Percentiles rank a stretch among this genome's conserved stretches.
Evolutionary conservation across 2,113 vertebrate genomes (phyloP).

Genomic region (Microtus montanus): DNA sequence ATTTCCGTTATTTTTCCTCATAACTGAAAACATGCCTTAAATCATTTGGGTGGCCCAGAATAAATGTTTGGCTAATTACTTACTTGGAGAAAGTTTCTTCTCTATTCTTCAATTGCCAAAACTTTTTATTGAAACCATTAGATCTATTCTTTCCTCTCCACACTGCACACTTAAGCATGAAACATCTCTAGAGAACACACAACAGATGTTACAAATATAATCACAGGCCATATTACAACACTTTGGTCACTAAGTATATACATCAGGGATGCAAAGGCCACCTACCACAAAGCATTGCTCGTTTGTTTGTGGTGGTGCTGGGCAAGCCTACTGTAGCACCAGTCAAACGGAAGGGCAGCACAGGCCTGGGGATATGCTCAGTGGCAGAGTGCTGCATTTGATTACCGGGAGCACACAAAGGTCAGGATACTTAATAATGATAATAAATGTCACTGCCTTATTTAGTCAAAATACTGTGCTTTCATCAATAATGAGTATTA

Average conservation of each 20-base stretch:
- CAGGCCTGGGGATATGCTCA: not conserved
- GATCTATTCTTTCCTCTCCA: not conserved
- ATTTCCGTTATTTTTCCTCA: not conserved
- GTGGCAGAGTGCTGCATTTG: not conserved
- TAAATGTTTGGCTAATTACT: not conserved
- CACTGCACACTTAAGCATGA: not conserved
- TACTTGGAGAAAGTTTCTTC: not conserved
- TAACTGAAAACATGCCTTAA: not conserved
- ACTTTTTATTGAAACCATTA: not conserved
- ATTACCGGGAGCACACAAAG: not conserved
- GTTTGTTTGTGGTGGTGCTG: not conserved
- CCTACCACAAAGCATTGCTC: not conserved
- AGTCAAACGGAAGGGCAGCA: not conserved
- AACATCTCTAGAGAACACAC: not conserved
- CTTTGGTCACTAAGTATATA: not conserved
- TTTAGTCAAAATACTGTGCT: not conserved
- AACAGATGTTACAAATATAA: not conserved
- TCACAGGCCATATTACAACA: not conserved
- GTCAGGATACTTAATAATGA: not conserved
- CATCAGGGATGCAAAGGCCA: not conserved
- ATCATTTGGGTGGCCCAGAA: not conserved
- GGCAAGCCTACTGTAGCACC: not conserved
- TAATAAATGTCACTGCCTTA: not conserved
- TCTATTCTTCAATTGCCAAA: not conserved
- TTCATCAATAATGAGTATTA: not conserved